A percentile compares a stretch with the other conserved stretches of the same genome.
phyloP scores from a whole-genome alignment of 2,113 vertebrate genomes.

The Fregata magnificens region DNA sequence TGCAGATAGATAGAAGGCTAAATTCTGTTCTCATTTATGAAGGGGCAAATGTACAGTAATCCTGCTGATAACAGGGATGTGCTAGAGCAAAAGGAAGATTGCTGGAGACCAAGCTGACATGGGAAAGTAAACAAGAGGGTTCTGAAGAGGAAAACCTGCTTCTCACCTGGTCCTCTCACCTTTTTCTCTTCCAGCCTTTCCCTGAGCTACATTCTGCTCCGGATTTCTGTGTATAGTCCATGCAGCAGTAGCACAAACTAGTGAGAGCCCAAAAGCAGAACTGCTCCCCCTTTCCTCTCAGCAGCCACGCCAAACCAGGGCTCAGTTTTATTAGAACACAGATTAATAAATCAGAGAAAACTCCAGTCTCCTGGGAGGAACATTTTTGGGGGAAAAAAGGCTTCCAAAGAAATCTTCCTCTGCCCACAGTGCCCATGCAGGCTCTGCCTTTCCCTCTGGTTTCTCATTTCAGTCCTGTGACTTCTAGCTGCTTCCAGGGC shows the following conservation, averaged over 20 bases:
- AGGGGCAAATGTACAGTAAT: neutral
- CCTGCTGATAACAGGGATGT: neutral
- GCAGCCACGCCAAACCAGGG: neutral
- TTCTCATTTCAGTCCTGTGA: neutral
- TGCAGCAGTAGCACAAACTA: neutral
- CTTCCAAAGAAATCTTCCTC: neutral
- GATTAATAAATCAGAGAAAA: neutral
- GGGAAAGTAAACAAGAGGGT: neutral
- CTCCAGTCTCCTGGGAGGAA: neutral
- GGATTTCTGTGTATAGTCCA: neutral
- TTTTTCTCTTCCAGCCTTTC: neutral
- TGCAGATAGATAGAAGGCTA: neutral
- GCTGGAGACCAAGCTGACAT: neutral
- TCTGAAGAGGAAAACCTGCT: neutral
- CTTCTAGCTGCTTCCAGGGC: neutral
- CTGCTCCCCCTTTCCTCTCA: neutral
- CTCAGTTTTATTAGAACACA: neutral
- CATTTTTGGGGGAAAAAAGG: rapidly evolving
- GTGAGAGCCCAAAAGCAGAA: neutral
- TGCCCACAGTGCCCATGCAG: rapidly evolving
- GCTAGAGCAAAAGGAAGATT: neutral
- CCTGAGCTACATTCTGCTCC: neutral
- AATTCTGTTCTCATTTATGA: neutral
- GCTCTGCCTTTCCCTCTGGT: neutral
- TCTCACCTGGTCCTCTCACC: neutral